Evolutionary conservation across 2,888 invertebrate genomes (phyloP).

Genomic region (Drosophila putrida): DNA sequence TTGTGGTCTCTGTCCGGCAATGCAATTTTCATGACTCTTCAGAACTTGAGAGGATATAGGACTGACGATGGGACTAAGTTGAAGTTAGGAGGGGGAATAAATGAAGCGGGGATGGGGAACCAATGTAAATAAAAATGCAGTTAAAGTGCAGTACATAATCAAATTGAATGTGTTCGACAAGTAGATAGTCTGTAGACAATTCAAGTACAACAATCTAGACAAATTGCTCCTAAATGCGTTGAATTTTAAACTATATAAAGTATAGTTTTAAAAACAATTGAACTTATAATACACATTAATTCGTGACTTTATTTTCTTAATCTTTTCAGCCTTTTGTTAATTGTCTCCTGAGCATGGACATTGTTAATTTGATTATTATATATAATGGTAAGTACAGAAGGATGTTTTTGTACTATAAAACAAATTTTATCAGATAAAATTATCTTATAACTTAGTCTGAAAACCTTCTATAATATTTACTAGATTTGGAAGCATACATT

Average conservation of each 20-base stretch:
- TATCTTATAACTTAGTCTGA: no score
- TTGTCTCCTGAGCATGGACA: no score
- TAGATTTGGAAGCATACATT: no score
- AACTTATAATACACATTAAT: not conserved
- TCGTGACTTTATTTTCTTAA: not conserved
- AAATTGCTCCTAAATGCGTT: not conserved
- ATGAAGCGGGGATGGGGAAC: not conserved
- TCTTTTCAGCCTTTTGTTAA: not conserved
- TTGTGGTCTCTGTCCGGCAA: slow-evolving; percentile 16
- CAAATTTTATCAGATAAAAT: no score
- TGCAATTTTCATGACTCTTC: slow-evolving; percentile 57
- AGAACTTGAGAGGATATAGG: slow-evolving; percentile 32
- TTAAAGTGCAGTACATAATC: not conserved
- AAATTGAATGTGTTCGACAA: not conserved
- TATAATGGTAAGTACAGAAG: no score
- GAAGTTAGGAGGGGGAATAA: not conserved
- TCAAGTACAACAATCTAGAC: not conserved
- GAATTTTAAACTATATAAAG: not conserved
- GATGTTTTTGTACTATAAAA: no score
- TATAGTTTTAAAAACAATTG: not conserved
- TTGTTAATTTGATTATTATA: no score
- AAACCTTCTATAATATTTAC: no score
- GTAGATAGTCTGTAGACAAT: not conserved
- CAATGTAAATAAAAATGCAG: slow-evolving; percentile 21
- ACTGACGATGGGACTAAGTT: not conserved